Evolutionary conservation across 2,888 invertebrate species (phyloP), one percentile per base, ranked within the genome.

Genomic region (Chrysina gloriosa): DNA sequence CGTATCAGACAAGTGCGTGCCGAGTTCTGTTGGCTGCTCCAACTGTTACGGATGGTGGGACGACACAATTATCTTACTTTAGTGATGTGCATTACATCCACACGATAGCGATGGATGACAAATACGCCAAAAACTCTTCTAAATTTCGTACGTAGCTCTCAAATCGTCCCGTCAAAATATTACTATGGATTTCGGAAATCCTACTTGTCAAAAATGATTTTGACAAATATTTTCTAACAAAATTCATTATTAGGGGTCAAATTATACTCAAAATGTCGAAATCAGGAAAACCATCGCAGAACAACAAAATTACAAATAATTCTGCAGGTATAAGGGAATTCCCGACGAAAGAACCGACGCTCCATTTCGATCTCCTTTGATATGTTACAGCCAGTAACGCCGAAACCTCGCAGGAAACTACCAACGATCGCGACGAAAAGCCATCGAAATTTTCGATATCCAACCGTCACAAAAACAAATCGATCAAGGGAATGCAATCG

Each of bases 211-310:
- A 58, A 58, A 25, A 58, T 58, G 58, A 58, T 58, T 58, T 58
- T 58, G 58, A 58, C 58, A 39, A 58, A 34, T 58, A 39, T 58
- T 58, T 39, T 23, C 58, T 58, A 58, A 23, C 58, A 58, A 58
- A 58, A 58, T 58, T 58, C 39, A 42, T 39, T 25, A 58, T 58
- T 31, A 42, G 39, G 39, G 58, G 58, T 58, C 47, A 23, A 42
- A 25, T 42, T 42, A 58, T 39, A 39, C 23, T 58, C 39, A 56
- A 56, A 31, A 71, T 71, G 71, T 69, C 71, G 63, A 68, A 70
- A 70, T 70, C 68, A 16, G 68, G 68, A 66, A 71, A 70, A 52
- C 61, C 47, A 58, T 52, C 31, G 16, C 56, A 68, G 42, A 68
- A 71, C 9, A 54, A 36, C 58, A 70, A 71, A 69, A 68, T 67